Conservation (phyloP, 2,797 vertebrate genomes). For the Fistularia tabacaria region DNA sequence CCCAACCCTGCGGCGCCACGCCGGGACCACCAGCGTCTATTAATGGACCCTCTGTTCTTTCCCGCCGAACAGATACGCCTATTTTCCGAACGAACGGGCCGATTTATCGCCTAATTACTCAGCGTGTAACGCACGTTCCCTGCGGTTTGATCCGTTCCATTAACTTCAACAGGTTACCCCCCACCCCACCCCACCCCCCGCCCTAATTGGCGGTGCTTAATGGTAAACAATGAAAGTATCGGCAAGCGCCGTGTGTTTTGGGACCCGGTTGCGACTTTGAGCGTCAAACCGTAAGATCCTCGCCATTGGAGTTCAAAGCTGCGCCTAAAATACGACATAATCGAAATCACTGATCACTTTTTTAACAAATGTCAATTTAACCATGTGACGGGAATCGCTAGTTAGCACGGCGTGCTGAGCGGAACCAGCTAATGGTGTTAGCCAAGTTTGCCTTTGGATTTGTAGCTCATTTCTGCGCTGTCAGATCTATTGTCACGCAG, state of each 20-base stretch:
- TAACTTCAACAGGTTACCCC: slow-evolving; percentile 55
- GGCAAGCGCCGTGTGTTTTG: neutral
- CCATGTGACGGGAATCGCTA: no score
- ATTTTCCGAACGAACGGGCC: slow-evolving; percentile 75
- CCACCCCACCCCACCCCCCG: slow-evolving; percentile 48
- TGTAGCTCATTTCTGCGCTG: no score
- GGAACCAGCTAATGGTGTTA: no score
- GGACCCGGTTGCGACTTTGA: no score
- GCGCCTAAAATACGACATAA: no score
- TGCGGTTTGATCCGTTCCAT: slow-evolving; percentile 65
- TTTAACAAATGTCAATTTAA: no score
- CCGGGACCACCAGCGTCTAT: slow-evolving; percentile 36
- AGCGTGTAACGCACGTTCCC: slow-evolving; percentile 64
- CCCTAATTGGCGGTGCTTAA: slow-evolving; percentile 42
- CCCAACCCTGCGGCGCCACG: slow-evolving; percentile 32
- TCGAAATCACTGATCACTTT: no score
- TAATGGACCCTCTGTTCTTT: slow-evolving; percentile 63
- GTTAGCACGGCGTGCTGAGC: no score
- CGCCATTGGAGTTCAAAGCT: no score
- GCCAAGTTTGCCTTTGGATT: no score
- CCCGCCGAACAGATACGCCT: slow-evolving; percentile 60
- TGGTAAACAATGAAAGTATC: slow-evolving; percentile 57
- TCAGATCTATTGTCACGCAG: no score
- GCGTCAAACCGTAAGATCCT: neutral
- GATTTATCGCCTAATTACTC: slow-evolving; percentile 77